Conservation (phyloP, 2,797 vertebrate genomes). For the Austrolebias charrua region DNA sequence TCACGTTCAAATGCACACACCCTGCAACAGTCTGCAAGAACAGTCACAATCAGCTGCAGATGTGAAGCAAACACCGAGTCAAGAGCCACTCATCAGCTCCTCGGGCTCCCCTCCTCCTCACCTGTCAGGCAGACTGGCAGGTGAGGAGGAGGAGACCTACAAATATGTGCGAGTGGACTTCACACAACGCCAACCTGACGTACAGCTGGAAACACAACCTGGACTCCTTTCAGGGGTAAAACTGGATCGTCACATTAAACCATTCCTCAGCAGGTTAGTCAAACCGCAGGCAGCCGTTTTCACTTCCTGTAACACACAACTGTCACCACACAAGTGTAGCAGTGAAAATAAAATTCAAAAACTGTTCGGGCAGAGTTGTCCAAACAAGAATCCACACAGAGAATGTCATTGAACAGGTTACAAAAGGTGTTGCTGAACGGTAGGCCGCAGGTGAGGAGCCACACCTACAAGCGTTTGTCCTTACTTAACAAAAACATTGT, state of each 20-base stretch:
- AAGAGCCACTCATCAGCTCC: too few relatives aligned
- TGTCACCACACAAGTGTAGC: constrained; percentile 1
- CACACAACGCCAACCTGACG: constrained; percentile 32
- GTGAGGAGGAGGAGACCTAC: constrained; percentile 48
- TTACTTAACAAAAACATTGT: constrained; percentile 43
- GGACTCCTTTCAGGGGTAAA: constrained; percentile 9
- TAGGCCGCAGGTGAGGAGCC: constrained; percentile 25
- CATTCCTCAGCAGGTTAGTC: neutral
- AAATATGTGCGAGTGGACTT: constrained; percentile 19
- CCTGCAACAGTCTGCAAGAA: constrained; percentile 59
- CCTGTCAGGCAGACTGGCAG: constrained; percentile 24
- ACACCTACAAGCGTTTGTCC: constrained; percentile 39
- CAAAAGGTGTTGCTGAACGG: constrained; percentile 24
- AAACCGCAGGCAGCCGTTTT: neutral
- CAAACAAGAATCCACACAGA: constrained; percentile 12
- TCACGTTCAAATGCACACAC: constrained; percentile 68
- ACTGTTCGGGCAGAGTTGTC: neutral
- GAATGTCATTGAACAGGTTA: constrained; percentile 61
- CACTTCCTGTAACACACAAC: neutral
- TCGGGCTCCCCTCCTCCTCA: too few relatives aligned
- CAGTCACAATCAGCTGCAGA: constrained; percentile 54
- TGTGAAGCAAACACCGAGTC: constrained; percentile 51
- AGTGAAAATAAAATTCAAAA: constrained; percentile 1
- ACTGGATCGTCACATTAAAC: constrained; percentile 25
- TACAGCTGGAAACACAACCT: constrained; percentile 26